Conservation (phyloP, 2,113 vertebrate species). For the Oryctolagus cuniculus region mOryCun1.1 NC_091449.1:68377001-68377500, state of each 20-base stretch:
- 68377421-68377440: background rate
- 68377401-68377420: background rate
- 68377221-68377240: no score
- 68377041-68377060: rapidly evolving
- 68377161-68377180: background rate
- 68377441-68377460: background rate
- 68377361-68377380: background rate
- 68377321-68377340: no score
- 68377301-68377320: no score
- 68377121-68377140: background rate
- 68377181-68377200: background rate
- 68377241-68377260: no score
- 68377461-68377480: background rate
- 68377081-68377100: no score
- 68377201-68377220: no score
- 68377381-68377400: background rate
- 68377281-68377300: no score
- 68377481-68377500: background rate
- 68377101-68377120: background rate
- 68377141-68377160: rapidly evolving
- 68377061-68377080: background rate
- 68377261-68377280: no score
- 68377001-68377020: rapidly evolving
- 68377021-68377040: background rate
- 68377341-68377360: background rate